Base-by-base conservation (phyloP, 2,797 vertebrate genomes). In the Antennarius maculatus region DNA sequence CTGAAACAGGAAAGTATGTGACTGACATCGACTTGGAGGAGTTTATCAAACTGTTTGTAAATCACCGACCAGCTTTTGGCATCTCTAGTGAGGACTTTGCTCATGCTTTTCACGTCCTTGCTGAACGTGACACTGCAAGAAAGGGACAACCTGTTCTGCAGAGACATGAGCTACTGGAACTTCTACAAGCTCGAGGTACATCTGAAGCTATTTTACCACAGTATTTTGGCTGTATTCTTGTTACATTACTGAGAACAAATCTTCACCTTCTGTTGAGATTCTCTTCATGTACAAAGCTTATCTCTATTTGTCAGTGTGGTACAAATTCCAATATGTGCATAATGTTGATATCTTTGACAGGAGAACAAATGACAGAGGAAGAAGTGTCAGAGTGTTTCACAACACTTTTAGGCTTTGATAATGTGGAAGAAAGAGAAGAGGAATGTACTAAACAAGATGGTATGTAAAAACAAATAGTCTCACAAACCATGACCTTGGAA, bases 1-100 rank as follows among this genome's bases (percentile, higher is more conserved):
- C 88, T 1, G 94, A 96, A 77, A 96, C 93, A 0, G 95, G 93
- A 56, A 90, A 93, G 65, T 93, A 95, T 56, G 93, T 94, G 46
- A 95, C 91, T 4, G 82, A 94, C 54, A 94, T 99, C 31, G 84
- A 91, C 86, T 86, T 98, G 57, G 95, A 87, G 2, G 95, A 96
- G 72, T 96, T 98, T 66, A 93, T 98, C 89, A 96, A 94, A 84
- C 92, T 99, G 34, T 97, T 95, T 47, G 66, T 98, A 59, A 99
- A 99, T 79, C 97, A 99, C 65, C 94, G 95, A 18, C 96, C 96
- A 1, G 94, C 81, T 0, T 94, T 94, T 0, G 94, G 93, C 48
- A 88, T 94, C 80, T 92, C 90, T 29, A 83, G 86, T 53, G 65
- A 83, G 10, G 86, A 91, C 27, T 88, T 99, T 23, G 46, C 61